Evolutionary conservation across 2,113 vertebrate species (phyloP).

Genomic region (Opisthocomus hoazin): DNA sequence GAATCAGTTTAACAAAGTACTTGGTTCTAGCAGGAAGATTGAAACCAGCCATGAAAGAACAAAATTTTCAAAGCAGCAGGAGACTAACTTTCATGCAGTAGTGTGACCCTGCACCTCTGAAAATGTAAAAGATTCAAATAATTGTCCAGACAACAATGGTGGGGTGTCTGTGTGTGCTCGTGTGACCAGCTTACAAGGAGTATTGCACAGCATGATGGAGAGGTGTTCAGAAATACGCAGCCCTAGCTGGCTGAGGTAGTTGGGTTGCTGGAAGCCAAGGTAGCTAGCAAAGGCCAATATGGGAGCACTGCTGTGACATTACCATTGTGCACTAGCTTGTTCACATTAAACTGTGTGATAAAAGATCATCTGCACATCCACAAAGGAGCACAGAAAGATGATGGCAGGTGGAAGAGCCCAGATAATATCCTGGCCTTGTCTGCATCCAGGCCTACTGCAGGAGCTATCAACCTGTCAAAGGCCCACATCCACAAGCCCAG

Average conservation of each 20-base stretch:
- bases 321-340: neutral
- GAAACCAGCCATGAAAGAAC: neutral
- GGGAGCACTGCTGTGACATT: neutral
- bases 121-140: neutral
- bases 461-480: neutral
- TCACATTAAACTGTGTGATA: neutral
- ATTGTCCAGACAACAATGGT: neutral
- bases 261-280: neutral
- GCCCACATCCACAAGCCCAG: neutral
- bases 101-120: neutral
- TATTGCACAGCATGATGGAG: neutral
- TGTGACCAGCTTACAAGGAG: neutral
- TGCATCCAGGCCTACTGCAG: neutral
- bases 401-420: neutral
- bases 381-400: neutral
- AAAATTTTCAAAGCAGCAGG: neutral
- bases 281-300: neutral
- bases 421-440: neutral
- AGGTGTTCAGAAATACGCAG: rapidly evolving
- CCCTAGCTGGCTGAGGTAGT: neutral
- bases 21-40: neutral
- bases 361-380: neutral
- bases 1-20: neutral
- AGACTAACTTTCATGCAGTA: neutral
- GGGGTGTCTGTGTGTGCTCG: neutral